Evolutionary conservation across 2,797 vertebrate species (phyloP), one percentile per base, ranked within the genome.

Genomic region (Enteromius fasciolatus): DNA sequence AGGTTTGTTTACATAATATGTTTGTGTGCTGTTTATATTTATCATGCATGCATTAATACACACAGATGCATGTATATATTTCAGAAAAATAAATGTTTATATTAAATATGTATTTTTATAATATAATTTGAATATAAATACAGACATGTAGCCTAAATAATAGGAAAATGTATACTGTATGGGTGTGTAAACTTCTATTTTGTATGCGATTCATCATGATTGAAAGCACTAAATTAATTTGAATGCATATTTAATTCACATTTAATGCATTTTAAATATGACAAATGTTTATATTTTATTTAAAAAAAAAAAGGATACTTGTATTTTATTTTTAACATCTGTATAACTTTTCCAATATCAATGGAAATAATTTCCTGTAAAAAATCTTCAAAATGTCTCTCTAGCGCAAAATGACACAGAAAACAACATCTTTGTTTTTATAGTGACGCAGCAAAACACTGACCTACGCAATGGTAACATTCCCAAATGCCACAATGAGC

Each of bases 401-500:
- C 54, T 92, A 92, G 92, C 90, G 79, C 75, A 7, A 87, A 87
- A 86, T 92, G 92, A 93, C 90, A 86, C 91, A 2, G 88, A 91
- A 90, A 89, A 89, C 82, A 73, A 86, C 25, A 87, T 82, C 83
- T 84, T 72, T 94, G 89, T 93, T 93, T 94, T 94, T 86, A 89
- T 80, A 91, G 86, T 84, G 89, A 90, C 87, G 87, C 82, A 77
- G 90, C 78, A 87, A 67, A 64, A 83, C 76, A 52, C 87, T 90
- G 89, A 87, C 85, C 87, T 85, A 86, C 91, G 84, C 90, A 90
- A 86, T 89, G 85, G 90, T 91, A 90, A 82, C 89, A 85, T 80
- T 72, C 54, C 67, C 68, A 44, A 75, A 75, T 87, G 91, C 82
- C 88, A 82, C 6, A 67, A 87, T 78, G 73, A 88, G 85, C 87